Base-by-base conservation (phyloP, 1,140 invertebrate genomes). In the Neodiprion fabricii region DNA sequence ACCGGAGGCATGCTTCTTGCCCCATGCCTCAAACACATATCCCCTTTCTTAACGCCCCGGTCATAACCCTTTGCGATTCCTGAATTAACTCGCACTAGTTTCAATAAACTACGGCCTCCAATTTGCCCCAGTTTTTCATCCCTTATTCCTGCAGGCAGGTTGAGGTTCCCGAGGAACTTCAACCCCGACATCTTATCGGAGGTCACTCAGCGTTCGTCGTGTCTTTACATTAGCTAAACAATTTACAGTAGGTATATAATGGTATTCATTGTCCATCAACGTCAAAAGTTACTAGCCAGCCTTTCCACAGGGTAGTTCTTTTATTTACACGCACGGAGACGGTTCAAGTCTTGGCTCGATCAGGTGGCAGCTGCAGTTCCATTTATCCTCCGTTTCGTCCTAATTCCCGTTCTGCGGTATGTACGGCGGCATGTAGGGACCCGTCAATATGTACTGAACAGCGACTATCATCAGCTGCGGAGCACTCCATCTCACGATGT, bases 401-500 rank as follows among this genome's bases (percentile, higher is more conserved):
- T 47, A 69, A 11, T 69, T 47, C 3, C n/a, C 48, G 48, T 71
- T 71, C 77, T 87, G 85, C 53, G 83, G 84, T 75, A 87, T 81
- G 70, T 88, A 87, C 70, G 87, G 85, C 68, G 85, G 86, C 82
- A 88, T 86, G 74, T 89, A 87, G 48, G 86, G 86, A 74, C 87
- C 87, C 72, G 86, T 88, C 70, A 89, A 83, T 70, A 89, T 88
- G 75, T 87, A 89, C 76, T 89, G 86, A 67, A 87, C 83, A 70
- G 87, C 87, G 49, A 89, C 87, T 68, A 88, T 83, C 83, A 89
- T 88, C 78, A 89, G 75, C 77, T 89, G 87, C 28, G 87, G 87
- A 73, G 87, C 87, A 79, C 85, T 88, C 87, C 86, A 88, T 79
- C 86, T 86, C 79, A 89, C 86, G 77, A 87, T 88, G 79, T 88